Base-by-base conservation (phyloP, 2,113 vertebrate genomes). In the Charadrius vociferus region DNA sequence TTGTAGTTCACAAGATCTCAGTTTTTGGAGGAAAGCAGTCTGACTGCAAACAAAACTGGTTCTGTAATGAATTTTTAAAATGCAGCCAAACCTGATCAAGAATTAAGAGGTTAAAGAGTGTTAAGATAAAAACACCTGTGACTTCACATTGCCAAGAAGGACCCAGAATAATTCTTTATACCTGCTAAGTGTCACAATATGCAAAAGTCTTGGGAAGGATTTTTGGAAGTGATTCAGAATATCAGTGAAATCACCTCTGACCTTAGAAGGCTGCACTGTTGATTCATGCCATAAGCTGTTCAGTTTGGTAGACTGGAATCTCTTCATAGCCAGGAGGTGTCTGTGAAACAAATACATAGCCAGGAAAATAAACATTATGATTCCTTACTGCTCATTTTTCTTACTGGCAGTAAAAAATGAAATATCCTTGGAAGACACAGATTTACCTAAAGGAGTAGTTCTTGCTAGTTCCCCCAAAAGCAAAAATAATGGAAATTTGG, bases 21-120 rank as follows among this genome's bases (percentile, higher is more conserved):
- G 3, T 1, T 66, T 74, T 11, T 0, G 1, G 21, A 17, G 7
- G 15, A 53, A 72, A 58, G 19, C 23, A 78, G 29, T 59, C 34
- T 47, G 29, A 53, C 37, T 83, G 37, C 43, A 66, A 59, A 36
- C 24, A 66, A 72, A 78, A 36, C 45, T 72, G 12, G 4, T 72
- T 79, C 52, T 59, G 18, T 66, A 72, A 47, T 7, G 8, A 47
- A 37, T 53, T 12, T 32, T 83, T 47, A 72, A 71, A 72, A 66
- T 41, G 24, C 58, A 83, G 6, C 26, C 21, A 63, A 79, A 58
- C 7, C 6, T 52, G 37, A 59, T 65, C 14, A 61, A 53, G 37
- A 66, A 53, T 66, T 83, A 83, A 45, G 63, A 65, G 11, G 8
- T 77, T 71, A 65, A 71, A 72, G 34, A 72, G 9, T 7, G 3